A percentile compares a stretch with the other conserved stretches of the same genome.
Evolutionary conservation across 64 coral and sea anemone species (phyloP).

Genomic region (Catalaphyllia jardinei): DNA sequence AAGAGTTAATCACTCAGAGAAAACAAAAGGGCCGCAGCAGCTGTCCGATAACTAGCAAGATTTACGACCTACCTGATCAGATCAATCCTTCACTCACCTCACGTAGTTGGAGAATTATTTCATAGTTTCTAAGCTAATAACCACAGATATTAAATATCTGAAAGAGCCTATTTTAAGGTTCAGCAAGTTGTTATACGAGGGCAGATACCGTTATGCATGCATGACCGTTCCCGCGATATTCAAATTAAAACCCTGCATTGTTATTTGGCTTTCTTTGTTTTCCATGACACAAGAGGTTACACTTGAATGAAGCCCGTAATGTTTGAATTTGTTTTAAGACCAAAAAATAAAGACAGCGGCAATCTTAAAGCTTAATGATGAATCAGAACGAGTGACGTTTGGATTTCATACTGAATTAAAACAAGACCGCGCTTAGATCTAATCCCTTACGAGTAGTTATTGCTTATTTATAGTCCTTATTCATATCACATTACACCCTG

Average conservation of each 20-base stretch:
- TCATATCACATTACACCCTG: neutral
- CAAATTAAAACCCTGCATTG: neutral
- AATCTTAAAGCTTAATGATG: neutral
- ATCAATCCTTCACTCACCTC: neutral
- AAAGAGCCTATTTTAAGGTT: constrained; percentile 3
- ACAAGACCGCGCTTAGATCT: neutral
- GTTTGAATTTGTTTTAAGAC: constrained; percentile 7
- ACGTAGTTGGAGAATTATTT: neutral
- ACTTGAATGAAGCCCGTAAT: neutral
- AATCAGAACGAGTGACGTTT: neutral
- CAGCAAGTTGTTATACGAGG: neutral
- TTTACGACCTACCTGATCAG: neutral
- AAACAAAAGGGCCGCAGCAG: neutral
- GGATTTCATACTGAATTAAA: neutral
- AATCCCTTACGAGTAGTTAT: neutral
- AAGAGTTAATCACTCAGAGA: neutral
- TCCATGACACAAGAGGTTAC: neutral
- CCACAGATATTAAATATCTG: neutral
- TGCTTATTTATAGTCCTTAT: neutral
- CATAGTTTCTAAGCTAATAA: neutral
- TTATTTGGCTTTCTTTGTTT: constrained; percentile 6
- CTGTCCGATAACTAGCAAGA: neutral
- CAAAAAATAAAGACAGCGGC: neutral
- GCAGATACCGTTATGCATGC: constrained; percentile 15
- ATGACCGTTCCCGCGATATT: neutral